Conservation (phyloP, 2,888 invertebrate genomes). For the Drosophila trichaetosa region DNA sequence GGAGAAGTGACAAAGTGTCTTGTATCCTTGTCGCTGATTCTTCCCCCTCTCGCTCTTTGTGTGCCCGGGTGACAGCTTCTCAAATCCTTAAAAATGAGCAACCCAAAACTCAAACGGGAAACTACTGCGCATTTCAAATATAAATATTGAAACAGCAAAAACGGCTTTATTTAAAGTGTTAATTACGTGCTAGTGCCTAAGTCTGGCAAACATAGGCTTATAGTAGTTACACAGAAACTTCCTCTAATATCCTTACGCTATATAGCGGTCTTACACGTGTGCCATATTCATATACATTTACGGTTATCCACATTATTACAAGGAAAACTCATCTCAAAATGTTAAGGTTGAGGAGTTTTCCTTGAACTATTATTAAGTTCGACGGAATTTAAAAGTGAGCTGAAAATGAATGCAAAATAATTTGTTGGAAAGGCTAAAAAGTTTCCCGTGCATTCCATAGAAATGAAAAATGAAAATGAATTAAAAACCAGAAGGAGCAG, state of each 20-base stretch:
- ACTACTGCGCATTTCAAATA: slow-evolving; percentile 61
- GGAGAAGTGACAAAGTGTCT: slow-evolving; percentile 36
- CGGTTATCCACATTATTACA: not conserved
- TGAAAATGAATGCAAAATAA: not conserved
- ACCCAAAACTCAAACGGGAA: slow-evolving; percentile 23
- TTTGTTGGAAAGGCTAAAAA: slow-evolving; percentile 7
- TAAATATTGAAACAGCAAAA: slow-evolving; percentile 72
- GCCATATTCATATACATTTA: slow-evolving; percentile 18
- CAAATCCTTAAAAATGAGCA: slow-evolving; percentile 41
- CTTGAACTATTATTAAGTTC: not conserved
- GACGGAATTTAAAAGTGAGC: not conserved
- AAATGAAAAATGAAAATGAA: not conserved
- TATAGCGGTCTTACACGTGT: slow-evolving; percentile 34
- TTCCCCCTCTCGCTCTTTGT: not conserved
- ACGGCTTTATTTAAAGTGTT: slow-evolving; percentile 66
- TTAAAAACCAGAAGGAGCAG: not conserved
- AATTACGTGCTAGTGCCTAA: slow-evolving; percentile 66
- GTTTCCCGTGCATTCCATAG: not conserved
- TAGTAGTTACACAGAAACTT: slow-evolving; percentile 5
- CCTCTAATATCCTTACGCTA: slow-evolving; percentile 30
- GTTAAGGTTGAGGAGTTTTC: slow-evolving; percentile 12
- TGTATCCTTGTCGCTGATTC: slow-evolving; percentile 25
- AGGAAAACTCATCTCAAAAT: slow-evolving; percentile 10
- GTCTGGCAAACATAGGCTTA: slow-evolving; percentile 25
- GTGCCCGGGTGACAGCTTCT: slow-evolving; percentile 16